Base-by-base conservation (phyloP, 2,797 vertebrate species). In the Antennarius maculatus region DNA sequence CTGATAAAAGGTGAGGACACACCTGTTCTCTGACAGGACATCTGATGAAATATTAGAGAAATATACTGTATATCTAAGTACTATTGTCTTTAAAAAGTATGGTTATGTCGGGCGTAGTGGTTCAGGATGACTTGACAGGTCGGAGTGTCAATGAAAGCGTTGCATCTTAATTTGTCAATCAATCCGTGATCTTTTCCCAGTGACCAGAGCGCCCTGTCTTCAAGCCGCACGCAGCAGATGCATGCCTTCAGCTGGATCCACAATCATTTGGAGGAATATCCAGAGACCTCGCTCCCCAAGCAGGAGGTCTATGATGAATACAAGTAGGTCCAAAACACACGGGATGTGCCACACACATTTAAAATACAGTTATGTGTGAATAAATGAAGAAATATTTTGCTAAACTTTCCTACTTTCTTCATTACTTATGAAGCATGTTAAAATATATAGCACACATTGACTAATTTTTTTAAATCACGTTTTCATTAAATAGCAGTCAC, bases 221-320 rank as follows among this genome's bases (percentile, higher is more conserved):
- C 96, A 27, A 99, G 96, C 87, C 96, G 98, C 75, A 95, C 95
- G 41, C 97, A 99, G 89, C 98, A 99, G 92, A 96, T 95, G 91
- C 96, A 99, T 7, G 98, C 97, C 23, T 98, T 98, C 90, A 96
- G 92, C 29, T 99, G 98, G 98, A 99, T 99, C 88, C 95, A 95
- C 73, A 96, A 95, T 89, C 95, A 98, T 78, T 88, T 99, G 82
- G 97, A 99, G 85, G 98, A 99, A 90, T 96, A 98, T 74, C 95
- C 96, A 0, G 98, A 99, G 90, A 99, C 97, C 3, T 99, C 98
- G 51, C 95, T 99, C 23, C 98, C 98, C 83, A 99, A 99, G 85
- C 97, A 99, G 91, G 97, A 99, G 81, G 98, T 99, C 75, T 98
- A 99, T 41, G 97, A 99, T 76, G 98, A 99, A 80, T 99, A 99